A percentile compares a stretch with the other conserved stretches of the same genome.
These are phyloP conservation scores for Cantharis lateralis DNA, from an alignment of 2,888 invertebrate species.

Conservation along the genomic window DNA sequence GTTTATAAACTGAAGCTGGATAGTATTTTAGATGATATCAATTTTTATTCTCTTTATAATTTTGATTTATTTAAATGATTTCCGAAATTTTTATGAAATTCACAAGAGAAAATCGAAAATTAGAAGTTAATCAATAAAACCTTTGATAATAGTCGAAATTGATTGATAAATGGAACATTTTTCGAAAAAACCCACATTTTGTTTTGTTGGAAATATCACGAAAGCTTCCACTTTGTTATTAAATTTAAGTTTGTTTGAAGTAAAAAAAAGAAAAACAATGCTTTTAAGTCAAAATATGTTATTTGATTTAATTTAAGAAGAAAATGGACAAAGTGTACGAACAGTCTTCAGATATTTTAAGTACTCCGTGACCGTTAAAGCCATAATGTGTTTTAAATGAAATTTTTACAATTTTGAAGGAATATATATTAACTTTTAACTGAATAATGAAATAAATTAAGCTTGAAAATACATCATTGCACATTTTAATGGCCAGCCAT, in stretches of 20 bases:
- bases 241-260: neutral
- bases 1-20: no score
- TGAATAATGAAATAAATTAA: neutral
- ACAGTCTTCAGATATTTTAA: neutral
- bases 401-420: neutral
- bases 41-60: no score
- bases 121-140: no score
- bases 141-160: no score
- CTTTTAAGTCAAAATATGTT: neutral
- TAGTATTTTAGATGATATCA: no score
- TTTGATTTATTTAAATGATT: no score
- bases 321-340: neutral
- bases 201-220: neutral
- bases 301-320: neutral
- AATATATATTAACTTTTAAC: neutral
- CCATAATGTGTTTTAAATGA: neutral
- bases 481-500: neutral
- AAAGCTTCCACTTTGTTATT: neutral
- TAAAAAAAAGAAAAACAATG: neutral
- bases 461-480: neutral
- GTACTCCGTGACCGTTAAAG: neutral
- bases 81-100: no score
- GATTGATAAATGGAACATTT: neutral
- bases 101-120: no score
- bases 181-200: neutral